These are phyloP conservation scores for Mactra quadrangularis DNA, from an alignment of 1,140 invertebrate species.

Conservation along the genomic window DNA sequence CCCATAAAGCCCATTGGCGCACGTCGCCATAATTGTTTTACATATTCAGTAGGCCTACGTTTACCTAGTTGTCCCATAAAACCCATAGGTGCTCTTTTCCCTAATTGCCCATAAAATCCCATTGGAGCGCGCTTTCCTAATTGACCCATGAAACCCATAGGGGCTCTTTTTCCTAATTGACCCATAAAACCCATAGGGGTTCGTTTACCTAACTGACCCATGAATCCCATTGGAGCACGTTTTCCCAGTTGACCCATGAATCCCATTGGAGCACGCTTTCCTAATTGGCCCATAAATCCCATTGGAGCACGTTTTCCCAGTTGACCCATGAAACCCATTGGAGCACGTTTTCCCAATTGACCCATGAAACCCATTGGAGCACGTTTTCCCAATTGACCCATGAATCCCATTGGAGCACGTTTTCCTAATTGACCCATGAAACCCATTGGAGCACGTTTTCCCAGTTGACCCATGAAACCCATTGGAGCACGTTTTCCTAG, in stretches of 20 bases:
- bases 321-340: constrained; percentile 42
- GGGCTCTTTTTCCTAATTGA: constrained; percentile 34
- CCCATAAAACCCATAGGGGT: constrained; percentile 42
- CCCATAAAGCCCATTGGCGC: constrained; percentile 5
- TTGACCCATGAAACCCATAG: constrained; percentile 41
- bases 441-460: constrained; percentile 25
- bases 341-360: constrained; percentile 37
- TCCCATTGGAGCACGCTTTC: constrained; percentile 48
- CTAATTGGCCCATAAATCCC: constrained; percentile 41
- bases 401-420: constrained; percentile 47
- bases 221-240: constrained; percentile 11
- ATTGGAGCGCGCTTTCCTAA: constrained; percentile 7
- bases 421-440: constrained; percentile 32
- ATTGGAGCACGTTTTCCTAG: constrained; percentile 30
- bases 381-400: constrained; percentile 38
- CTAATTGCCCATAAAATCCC: too few relatives aligned
- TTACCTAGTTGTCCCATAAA: too few relatives aligned
- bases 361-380: constrained; percentile 40
- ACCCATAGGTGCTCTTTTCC: too few relatives aligned
- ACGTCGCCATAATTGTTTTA: constrained; percentile 30
- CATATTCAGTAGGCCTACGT: too few relatives aligned
- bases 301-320: constrained; percentile 40
- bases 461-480: constrained; percentile 1
- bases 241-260: constrained; percentile 42
- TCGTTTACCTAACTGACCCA: constrained; percentile 21